Base-by-base conservation (phyloP, 2,797 vertebrate species). In the Fistularia tabacaria region DNA sequence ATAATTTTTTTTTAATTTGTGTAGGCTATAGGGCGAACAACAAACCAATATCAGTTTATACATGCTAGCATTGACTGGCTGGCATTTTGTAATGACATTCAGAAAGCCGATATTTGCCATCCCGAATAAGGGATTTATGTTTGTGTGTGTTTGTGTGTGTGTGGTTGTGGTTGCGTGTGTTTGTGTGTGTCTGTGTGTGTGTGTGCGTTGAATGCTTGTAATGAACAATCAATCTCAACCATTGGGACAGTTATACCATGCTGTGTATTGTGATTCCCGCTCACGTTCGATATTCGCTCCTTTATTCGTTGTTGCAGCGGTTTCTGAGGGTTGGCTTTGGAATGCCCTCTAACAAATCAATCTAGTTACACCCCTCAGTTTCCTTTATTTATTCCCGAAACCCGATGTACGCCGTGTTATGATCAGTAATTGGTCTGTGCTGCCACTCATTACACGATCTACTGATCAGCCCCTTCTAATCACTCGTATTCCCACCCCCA, bases 21-120 rank as follows among this genome's bases (percentile, higher is more conserved):
- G 9, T 48, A 53, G 61, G 44, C 52, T 2, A 25, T 53, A 54
- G 48, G 62, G 38, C 58, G 49, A 69, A 61, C 57, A 57, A 15
- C 7, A 52, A 69, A 76, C 52, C 54, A 48, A 40, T 81, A 52
- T 69, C 45, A 43, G 52, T 54, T 42, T 50, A 11, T 55, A 48
- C 66, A 51, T 39, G 39, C 64, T 54, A 71, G 37, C 54, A 84
- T 64, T 77, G 78, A 74, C 69, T 62, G 52, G 39, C n/a, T 85
- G 80, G 66, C 79, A 85, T 85, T 88, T 87, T 69, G 72, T 74
- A 59, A 62, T 88, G 85, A 84, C 84, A 88, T 90, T 88, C 66
- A 84, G 51, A 86, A 85, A 79, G 69, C 67, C 75, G 77, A 81
- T 82, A 78, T 25, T 25, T 25, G 25, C 25, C 25, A 25, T 25